These are phyloP conservation scores for Hemicentrotus pulcherrimus DNA, from an alignment of 35 echinoderm and acorn worm genomes.

Conservation along the genomic window DNA sequence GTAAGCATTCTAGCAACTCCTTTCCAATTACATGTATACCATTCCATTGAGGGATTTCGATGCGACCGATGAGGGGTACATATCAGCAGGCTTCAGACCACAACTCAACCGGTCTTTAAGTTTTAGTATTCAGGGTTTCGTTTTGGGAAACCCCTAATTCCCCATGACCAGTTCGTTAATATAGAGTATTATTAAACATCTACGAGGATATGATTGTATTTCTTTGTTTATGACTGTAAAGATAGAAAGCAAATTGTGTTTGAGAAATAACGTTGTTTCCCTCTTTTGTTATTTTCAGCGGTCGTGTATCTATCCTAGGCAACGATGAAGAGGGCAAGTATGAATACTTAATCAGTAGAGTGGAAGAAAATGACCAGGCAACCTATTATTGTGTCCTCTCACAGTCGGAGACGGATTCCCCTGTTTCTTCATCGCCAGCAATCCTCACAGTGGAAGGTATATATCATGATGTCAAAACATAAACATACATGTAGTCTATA, in stretches of 20 bases:
- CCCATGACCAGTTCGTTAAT: too few species aligned
- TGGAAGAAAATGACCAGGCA: conserved; percentile 58
- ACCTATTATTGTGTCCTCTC: conserved; percentile 72
- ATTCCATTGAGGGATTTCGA: too few species aligned
- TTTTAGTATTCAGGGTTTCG: too few species aligned
- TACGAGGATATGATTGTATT: too few species aligned
- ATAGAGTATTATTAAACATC: too few species aligned
- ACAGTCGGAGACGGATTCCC: neutral
- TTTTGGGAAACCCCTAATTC: too few species aligned
- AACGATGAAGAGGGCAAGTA: conserved; percentile 67
- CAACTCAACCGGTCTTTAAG: too few species aligned
- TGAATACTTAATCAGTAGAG: conserved; percentile 60
- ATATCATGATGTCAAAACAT: neutral
- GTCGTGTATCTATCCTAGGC: conserved; percentile 70
- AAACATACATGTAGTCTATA: too few species aligned
- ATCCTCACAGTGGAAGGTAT: conserved; percentile 69
- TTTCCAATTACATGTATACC: too few species aligned
- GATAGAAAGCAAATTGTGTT: neutral
- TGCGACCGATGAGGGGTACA: too few species aligned
- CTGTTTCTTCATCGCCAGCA: conserved; percentile 70
- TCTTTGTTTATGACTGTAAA: neutral
- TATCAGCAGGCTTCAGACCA: too few species aligned
- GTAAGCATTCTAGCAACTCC: neutral
- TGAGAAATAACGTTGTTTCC: neutral
- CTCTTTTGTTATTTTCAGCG: neutral